Evolutionary conservation across 2,113 vertebrate genomes (phyloP), one percentile per base, ranked within the genome.

Genomic region (Corythornis cristatus): DNA sequence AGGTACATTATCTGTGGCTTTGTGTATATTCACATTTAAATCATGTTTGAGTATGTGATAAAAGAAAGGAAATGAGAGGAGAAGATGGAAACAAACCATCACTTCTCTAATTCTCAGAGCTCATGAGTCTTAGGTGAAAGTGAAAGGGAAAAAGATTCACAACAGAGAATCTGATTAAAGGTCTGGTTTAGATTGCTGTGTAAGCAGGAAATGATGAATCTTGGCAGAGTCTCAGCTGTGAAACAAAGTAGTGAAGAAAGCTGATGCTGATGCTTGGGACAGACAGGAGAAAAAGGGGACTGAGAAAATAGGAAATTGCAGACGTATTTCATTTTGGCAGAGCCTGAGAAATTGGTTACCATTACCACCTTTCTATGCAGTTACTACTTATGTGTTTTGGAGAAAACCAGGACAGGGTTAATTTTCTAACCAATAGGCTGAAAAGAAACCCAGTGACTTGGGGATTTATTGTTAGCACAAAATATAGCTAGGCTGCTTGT

Each of bases 151-250:
- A 75, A 77, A 72, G 57, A 82, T 76, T 96, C 86, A 83, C 43
- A 66, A 26, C 26, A 75, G 75, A 90, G 68, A 78, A 86, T 90
- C 79, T 96, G 95, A 95, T 95, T 89, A 74, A 60, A 92, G 74
- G 70, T 86, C 95, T 95, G 91, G 78, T 96, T 75, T 79, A 88
- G 91, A 89, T 89, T 82, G 57, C 91, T 73, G 40, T 61, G n/a
- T 66, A 91, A 95, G 87, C 95, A 97, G 97, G 95, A 97, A 97
- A 95, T 95, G 93, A 94, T 89, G 93, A 93, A 88, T 88, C 70
- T 94, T 96, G 96, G 96, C 96, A 86, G 84, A 79, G 40, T 65
- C 56, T 95, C 96, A 94, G 6, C 61, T 92, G 83, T 81, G 81
- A 96, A 97, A 96, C 80, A 88, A 89, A 93, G 86, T 42, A 68